phyloP scores from a whole-genome alignment of 2,888 invertebrate genomes.

The Blastobasis lacticolella region DNA sequence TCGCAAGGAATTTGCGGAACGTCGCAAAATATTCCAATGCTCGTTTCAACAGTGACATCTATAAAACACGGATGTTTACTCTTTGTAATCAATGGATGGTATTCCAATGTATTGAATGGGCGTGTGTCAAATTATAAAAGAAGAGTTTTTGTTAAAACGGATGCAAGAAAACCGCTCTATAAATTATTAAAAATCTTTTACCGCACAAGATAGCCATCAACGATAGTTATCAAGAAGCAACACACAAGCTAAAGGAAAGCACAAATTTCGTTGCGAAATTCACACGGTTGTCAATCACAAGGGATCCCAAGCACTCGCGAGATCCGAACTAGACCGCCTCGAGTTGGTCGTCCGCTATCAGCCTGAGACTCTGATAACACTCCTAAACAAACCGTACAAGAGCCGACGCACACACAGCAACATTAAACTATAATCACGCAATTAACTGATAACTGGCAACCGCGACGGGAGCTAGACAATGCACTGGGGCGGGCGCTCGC shows the following conservation, averaged over 20 bases:
- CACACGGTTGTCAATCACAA: constrained; percentile 15
- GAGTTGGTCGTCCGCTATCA: constrained; percentile 11
- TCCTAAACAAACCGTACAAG: constrained; percentile 16
- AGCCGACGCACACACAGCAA: constrained; percentile 7
- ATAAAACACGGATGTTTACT: constrained; percentile 1
- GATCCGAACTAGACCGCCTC: constrained; percentile 33
- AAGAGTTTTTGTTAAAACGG: too few relatives aligned
- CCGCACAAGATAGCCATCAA: too few relatives aligned
- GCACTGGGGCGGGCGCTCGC: constrained; percentile 23
- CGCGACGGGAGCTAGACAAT: constrained; percentile 36
- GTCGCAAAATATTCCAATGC: constrained; percentile 6
- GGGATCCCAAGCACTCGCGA: constrained; percentile 26
- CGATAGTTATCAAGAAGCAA: too few relatives aligned
- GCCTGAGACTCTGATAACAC: constrained; percentile 15
- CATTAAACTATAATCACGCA: constrained; percentile 18
- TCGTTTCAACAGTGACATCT: not conserved
- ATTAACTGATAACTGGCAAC: constrained; percentile 29
- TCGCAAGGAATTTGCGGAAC: constrained; percentile 8
- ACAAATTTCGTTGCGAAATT: not conserved
- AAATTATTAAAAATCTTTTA: too few relatives aligned
- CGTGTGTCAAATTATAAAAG: too few relatives aligned
- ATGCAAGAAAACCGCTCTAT: too few relatives aligned
- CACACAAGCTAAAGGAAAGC: too few relatives aligned
- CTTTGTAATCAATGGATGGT: constrained; percentile 1
- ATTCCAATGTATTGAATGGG: too few relatives aligned